Conservation (phyloP, 2,113 vertebrate genomes). For the Poicephalus meyeri region DNA sequence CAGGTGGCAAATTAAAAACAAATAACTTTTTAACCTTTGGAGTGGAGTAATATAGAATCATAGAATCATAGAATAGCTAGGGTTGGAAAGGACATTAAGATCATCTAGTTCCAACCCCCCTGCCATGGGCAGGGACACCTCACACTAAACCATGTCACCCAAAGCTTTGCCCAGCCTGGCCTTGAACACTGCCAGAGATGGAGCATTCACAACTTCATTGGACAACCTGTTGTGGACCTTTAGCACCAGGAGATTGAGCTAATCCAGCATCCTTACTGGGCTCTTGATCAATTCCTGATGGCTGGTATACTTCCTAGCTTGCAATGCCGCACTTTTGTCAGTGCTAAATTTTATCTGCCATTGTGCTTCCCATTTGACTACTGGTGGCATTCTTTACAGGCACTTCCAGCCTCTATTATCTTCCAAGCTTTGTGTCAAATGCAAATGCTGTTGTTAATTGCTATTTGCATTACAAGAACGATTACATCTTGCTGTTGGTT, state of each 20-base stretch:
- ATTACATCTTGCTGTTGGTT: conserved; percentile 36
- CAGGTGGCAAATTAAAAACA: neutral
- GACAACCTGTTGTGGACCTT: neutral
- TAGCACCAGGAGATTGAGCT: neutral
- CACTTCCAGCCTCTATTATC: conserved; percentile 23
- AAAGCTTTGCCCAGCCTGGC: no score
- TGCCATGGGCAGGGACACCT: no score
- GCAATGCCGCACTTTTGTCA: neutral
- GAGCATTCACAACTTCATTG: no score
- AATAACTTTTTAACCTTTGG: neutral
- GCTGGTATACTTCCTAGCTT: neutral
- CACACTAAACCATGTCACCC: no score
- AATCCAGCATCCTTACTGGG: neutral
- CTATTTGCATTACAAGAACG: neutral
- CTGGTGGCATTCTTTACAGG: neutral
- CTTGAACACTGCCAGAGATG: no score
- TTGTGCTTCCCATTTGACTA: neutral
- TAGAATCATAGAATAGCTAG: no score
- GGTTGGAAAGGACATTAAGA: no score
- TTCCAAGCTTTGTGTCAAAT: conserved; percentile 41
- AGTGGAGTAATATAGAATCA: neutral
- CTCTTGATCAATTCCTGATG: neutral
- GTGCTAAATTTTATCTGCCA: neutral
- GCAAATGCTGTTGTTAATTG: conserved; percentile 51
- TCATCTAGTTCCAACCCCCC: no score